Evolutionary conservation across 2,888 invertebrate species (phyloP).

Genomic region (Nudaria mundana): DNA sequence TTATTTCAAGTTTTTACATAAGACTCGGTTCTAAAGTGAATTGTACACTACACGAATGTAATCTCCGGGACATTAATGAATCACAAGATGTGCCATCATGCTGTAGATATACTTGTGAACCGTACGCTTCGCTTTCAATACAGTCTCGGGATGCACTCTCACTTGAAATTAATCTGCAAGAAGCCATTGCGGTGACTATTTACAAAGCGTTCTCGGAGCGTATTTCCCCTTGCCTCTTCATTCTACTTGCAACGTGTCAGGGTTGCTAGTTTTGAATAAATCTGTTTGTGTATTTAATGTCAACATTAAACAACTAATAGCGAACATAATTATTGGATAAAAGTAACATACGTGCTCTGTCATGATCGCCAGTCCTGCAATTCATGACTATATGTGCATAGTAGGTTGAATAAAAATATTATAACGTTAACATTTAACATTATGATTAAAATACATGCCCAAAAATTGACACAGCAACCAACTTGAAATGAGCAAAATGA

Average conservation of each 20-base stretch:
- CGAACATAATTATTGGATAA: background rate
- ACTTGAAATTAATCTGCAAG: slow-evolving; percentile 75
- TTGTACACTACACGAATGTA: background rate
- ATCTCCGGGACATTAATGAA: background rate
- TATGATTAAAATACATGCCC: no score
- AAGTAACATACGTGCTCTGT: no score
- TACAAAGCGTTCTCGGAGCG: slow-evolving; percentile 62
- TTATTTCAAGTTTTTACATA: no score
- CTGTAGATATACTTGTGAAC: background rate
- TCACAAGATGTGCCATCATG: background rate
- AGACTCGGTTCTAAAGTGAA: no score
- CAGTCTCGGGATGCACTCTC: slow-evolving; percentile 52
- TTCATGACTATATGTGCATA: no score
- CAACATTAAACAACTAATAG: background rate
- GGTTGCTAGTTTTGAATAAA: slow-evolving; percentile 34
- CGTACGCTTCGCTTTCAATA: slow-evolving; percentile 38
- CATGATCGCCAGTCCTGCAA: no score
- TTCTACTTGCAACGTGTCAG: slow-evolving; percentile 52
- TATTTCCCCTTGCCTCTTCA: slow-evolving; percentile 57
- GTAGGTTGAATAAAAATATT: no score
- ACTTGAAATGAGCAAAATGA: no score
- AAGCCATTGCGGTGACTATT: slow-evolving; percentile 73
- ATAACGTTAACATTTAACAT: no score
- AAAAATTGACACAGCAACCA: no score
- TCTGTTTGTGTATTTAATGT: background rate